Evolutionary conservation across 2,888 invertebrate genomes (phyloP).

Genomic region (Polydrusus cervinus): DNA sequence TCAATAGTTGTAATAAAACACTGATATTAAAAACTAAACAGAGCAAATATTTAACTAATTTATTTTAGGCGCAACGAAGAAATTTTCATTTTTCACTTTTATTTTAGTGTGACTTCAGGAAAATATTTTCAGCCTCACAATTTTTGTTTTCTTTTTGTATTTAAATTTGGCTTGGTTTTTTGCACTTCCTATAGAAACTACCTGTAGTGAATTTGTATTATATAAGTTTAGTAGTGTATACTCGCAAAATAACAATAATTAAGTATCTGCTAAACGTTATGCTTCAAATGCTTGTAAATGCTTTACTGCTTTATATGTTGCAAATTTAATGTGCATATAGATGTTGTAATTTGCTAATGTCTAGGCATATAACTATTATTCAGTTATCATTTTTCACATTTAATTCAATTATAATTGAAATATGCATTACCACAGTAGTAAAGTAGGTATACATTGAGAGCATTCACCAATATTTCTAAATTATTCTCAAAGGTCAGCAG

Average conservation of each 20-base stretch:
- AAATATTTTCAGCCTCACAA: conserved; percentile 21
- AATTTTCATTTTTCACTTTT: background rate
- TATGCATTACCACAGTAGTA: too few species aligned
- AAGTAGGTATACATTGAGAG: too few species aligned
- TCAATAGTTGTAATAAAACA: too few species aligned
- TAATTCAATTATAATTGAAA: too few species aligned
- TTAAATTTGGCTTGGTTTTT: conserved; percentile 35
- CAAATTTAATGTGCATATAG: conserved; percentile 5
- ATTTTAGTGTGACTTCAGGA: conserved; percentile 8
- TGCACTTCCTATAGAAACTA: conserved; percentile 20
- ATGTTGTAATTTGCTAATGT: background rate
- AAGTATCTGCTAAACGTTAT: background rate
- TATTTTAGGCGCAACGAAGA: background rate
- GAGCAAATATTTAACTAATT: too few species aligned
- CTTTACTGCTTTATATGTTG: conserved; percentile 32
- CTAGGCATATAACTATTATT: background rate
- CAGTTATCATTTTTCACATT: background rate
- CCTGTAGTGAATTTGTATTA: conserved; percentile 2
- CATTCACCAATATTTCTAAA: too few species aligned
- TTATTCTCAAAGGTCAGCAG: too few species aligned
- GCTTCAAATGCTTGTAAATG: conserved; percentile 35
- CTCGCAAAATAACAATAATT: conserved; percentile 55
- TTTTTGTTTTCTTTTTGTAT: conserved; percentile 32
- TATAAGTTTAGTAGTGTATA: conserved; percentile 56
- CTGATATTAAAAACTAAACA: too few species aligned